phyloP scores from a whole-genome alignment of 2,797 vertebrate genomes.

The Salmo trutta region DNA sequence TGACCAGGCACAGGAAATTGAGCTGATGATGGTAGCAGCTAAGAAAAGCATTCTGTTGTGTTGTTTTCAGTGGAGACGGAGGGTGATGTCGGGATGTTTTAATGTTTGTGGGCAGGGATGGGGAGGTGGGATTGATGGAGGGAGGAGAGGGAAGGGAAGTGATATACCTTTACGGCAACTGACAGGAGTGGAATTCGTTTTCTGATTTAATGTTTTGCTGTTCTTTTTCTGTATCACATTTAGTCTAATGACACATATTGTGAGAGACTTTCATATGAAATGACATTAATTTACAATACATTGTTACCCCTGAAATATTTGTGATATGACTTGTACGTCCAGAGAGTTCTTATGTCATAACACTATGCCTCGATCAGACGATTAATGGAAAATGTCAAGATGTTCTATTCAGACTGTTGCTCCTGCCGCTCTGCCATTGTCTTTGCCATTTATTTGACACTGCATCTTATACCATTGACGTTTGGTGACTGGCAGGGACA shows the following conservation, averaged over 20 bases:
- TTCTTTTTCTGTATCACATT: background rate
- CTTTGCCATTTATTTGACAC: background rate
- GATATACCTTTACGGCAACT: constrained; percentile 35
- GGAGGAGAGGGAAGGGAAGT: constrained; percentile 54
- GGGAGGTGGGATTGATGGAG: constrained; percentile 19
- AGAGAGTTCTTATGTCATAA: too few species aligned
- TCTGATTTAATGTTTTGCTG: background rate
- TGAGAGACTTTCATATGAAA: too few species aligned
- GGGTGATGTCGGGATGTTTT: background rate
- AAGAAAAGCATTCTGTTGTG: background rate
- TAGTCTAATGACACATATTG: too few species aligned
- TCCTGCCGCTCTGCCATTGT: background rate
- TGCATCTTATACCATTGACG: background rate
- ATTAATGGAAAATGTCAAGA: background rate
- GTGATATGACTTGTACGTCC: too few species aligned
- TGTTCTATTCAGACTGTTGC: background rate
- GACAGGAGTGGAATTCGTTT: too few species aligned
- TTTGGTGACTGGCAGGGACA: background rate
- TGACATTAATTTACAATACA: too few species aligned
- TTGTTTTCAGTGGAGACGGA: background rate
- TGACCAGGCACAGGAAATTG: background rate
- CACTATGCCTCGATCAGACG: too few species aligned
- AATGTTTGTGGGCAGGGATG: constrained; percentile 63
- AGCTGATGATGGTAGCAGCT: background rate
- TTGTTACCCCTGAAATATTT: too few species aligned